Conservation (phyloP, 2,797 vertebrate species). For the Tiaroga cobitis region DNA sequence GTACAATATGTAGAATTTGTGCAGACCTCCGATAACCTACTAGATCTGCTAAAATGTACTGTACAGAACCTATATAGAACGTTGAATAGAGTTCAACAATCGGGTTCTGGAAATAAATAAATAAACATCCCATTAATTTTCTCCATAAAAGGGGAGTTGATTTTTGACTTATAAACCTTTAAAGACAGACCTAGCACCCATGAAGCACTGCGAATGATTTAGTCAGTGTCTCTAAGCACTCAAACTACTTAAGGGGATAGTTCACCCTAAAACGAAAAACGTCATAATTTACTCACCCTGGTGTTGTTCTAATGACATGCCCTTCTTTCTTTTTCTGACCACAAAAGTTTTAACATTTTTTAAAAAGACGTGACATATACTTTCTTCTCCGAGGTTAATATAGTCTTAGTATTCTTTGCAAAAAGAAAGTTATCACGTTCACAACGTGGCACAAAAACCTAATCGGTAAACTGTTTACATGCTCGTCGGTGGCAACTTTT, state of each 20-base stretch:
- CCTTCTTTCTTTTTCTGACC: no score
- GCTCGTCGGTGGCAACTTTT: no score
- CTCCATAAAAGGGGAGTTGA: background rate
- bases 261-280: background rate
- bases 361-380: no score
- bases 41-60: background rate
- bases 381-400: no score
- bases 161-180: background rate
- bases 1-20: background rate
- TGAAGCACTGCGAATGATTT: background rate
- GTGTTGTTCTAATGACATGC: background rate
- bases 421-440: no score
- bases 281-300: background rate
- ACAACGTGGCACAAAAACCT: no score
- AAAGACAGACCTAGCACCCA: background rate
- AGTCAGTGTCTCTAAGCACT: background rate
- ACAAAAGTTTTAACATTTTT: no score
- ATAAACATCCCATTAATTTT: background rate
- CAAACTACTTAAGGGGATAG: background rate
- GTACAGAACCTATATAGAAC: no score
- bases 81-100: background rate
- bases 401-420: no score
- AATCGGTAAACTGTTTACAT: no score
- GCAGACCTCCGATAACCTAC: background rate
- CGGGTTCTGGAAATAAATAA: background rate